Evolutionary conservation across 2,888 invertebrate genomes (phyloP), one percentile per base, ranked within the genome.

Genomic region (Trachelus troglodyta): DNA sequence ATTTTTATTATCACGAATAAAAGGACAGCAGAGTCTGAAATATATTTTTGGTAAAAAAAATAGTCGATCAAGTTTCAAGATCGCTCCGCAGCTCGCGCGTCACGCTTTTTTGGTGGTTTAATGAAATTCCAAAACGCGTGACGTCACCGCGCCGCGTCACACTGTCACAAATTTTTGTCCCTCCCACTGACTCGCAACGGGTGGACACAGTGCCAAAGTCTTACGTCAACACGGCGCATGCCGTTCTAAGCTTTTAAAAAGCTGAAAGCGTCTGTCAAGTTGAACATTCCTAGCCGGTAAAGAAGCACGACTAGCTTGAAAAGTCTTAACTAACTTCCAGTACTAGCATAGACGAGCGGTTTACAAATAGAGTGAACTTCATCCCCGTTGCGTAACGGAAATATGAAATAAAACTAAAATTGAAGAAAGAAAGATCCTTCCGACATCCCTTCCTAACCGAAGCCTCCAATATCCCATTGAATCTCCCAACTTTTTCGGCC

Each of bases 1-100:
- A 56, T 23, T 56, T 23, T 15, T 56, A 23, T 9, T 9, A 9
- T 56, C 9, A 1, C 9, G 2, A 56, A 56, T 56, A 9, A 56
- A 56, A 15, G 23, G 40, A 56, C 77, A 79, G 79, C 81, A 73
- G 77, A 75, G 35, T 75, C 78, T 78, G 69, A 75, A 30, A 73
- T 56, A 56, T 9, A 23, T 6, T 56, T 6, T 56, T 23, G 1
- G 9, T 56, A 4, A 15, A 31, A 69, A 69, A 69, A 30, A 31
- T 4, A 11, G 30, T 33, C 11, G 71, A 71, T 15, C 71, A 12
- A 31, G 1, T 71, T 33, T 30, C 71, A 71, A 31, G 12, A 12
- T 71, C 9, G 33, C 31, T 11, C 9, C 40, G 4, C 6, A 56
- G 40, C 2, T 56, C 4, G 23, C 23, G 23, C 9, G 40, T 56